A percentile compares a stretch with the other conserved stretches of the same genome.
These are phyloP conservation scores for Bergia sp. DNA, from an alignment of 92 coral and sea anemone species.

Conservation along the genomic window DNA sequence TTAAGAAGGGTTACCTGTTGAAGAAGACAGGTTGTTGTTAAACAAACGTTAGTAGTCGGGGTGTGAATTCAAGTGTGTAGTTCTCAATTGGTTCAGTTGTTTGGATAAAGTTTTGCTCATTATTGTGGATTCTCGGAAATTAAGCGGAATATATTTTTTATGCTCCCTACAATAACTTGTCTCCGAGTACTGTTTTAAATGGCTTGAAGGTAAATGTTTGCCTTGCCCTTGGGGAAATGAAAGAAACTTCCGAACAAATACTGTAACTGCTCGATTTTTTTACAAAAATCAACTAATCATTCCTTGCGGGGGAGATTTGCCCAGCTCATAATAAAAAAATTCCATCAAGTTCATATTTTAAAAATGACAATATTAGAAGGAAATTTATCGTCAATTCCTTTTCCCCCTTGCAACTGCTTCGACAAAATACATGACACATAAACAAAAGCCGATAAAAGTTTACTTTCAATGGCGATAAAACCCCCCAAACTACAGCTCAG, in stretches of 20 bases:
- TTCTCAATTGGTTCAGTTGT: neutral
- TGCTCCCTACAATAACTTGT: neutral
- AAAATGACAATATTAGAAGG: neutral
- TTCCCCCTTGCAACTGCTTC: too few relatives aligned
- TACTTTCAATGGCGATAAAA: too few relatives aligned
- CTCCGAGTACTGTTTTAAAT: neutral
- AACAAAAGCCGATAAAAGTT: too few relatives aligned
- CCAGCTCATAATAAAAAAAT: neutral
- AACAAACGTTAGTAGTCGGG: slow-evolving; percentile 7
- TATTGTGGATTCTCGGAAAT: neutral
- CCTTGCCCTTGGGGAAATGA: slow-evolving; percentile 21
- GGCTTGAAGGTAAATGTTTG: slow-evolving; percentile 39
- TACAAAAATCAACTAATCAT: neutral
- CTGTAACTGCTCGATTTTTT: neutral
- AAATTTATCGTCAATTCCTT: too few relatives aligned
- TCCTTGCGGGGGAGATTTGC: neutral
- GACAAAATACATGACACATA: too few relatives aligned
- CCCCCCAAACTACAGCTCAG: too few relatives aligned
- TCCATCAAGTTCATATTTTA: neutral
- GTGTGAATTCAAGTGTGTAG: slow-evolving; percentile 8
- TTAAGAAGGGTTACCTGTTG: slow-evolving; percentile 20
- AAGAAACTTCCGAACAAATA: slow-evolving; percentile 47
- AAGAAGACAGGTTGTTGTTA: slow-evolving; percentile 31
- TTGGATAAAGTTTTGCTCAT: neutral
- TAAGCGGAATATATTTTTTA: slow-evolving; percentile 9